A percentile compares a stretch with the other conserved stretches of the same genome.
phyloP scores from a whole-genome alignment of 1,140 invertebrate species.

The Drosophila lowei region DNA sequence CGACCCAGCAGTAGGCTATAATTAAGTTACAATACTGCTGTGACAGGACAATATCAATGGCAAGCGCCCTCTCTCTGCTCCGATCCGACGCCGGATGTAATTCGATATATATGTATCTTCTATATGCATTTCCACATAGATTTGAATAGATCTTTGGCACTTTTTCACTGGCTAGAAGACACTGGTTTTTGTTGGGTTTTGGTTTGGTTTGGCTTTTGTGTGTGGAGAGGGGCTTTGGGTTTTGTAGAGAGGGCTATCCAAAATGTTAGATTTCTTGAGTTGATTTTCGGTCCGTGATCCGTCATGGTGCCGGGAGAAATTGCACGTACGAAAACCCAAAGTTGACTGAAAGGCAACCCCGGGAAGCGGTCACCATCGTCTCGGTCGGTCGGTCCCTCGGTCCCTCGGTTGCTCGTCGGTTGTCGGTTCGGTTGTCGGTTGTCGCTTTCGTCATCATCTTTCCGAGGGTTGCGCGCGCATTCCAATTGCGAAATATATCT shows the following conservation, averaged over 20 bases:
- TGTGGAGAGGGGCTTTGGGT: not conserved
- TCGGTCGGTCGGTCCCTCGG: not conserved
- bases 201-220: slow-evolving; percentile 74
- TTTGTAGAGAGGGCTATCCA: slow-evolving; percentile 7
- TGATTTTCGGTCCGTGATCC: slow-evolving; percentile 62
- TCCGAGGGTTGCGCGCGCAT: slow-evolving; percentile 75
- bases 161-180: slow-evolving; percentile 21
- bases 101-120: slow-evolving; percentile 7
- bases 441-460: slow-evolving; percentile 37
- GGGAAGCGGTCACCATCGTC: slow-evolving; percentile 60
- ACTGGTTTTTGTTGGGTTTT: slow-evolving; percentile 49
- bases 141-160: slow-evolving; percentile 3
- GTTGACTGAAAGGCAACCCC: slow-evolving; percentile 81
- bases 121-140: not conserved
- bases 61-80: slow-evolving; percentile 71
- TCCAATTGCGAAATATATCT: slow-evolving; percentile 72
- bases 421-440: slow-evolving; percentile 1
- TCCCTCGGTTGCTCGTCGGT: not conserved
- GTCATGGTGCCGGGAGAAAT: slow-evolving; percentile 81
- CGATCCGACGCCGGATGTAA: not conserved
- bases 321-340: slow-evolving; percentile 83
- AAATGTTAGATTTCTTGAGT: slow-evolving; percentile 7
- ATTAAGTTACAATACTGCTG: slow-evolving; percentile 90
- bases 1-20: slow-evolving; percentile 91
- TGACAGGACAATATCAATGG: slow-evolving; percentile 96